Conservation (phyloP, 2,888 invertebrate genomes). For the Nematopogon swammerdamellus region DNA sequence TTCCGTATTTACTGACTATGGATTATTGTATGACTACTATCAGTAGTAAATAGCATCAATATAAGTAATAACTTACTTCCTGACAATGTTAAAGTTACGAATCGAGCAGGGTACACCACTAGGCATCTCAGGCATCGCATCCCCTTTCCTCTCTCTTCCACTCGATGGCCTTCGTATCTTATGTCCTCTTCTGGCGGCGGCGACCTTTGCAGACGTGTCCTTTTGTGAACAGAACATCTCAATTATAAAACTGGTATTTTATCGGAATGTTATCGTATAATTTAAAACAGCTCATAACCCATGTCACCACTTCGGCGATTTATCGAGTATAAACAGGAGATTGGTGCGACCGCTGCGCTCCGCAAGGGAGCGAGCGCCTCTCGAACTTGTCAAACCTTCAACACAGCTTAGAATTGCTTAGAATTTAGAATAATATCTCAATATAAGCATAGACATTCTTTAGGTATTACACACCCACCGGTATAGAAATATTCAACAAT, state of each 20-base stretch:
- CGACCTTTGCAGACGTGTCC: background rate
- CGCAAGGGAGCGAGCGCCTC: background rate
- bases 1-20: too few relatives aligned
- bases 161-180: background rate
- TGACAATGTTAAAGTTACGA: too few relatives aligned
- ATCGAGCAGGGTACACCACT: background rate
- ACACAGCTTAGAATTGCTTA: too few relatives aligned
- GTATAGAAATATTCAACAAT: too few relatives aligned
- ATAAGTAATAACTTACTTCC: too few relatives aligned
- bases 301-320: slow-evolving; percentile 2
- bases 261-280: slow-evolving; percentile 1
- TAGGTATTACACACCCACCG: too few relatives aligned
- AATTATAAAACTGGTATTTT: slow-evolving; percentile 2
- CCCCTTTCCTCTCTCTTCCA: background rate
- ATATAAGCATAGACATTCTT: too few relatives aligned
- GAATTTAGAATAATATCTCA: too few relatives aligned
- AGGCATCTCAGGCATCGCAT: background rate
- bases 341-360: background rate
- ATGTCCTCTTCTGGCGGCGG: background rate
- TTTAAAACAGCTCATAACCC: slow-evolving; percentile 2
- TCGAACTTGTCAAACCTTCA: too few relatives aligned
- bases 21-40: too few relatives aligned
- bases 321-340: slow-evolving; percentile 2
- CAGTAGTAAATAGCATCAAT: too few relatives aligned
- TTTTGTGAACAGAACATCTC: background rate